phyloP scores from a whole-genome alignment of 2,797 vertebrate genomes.

The Chaetophractus vellerosus region DNA sequence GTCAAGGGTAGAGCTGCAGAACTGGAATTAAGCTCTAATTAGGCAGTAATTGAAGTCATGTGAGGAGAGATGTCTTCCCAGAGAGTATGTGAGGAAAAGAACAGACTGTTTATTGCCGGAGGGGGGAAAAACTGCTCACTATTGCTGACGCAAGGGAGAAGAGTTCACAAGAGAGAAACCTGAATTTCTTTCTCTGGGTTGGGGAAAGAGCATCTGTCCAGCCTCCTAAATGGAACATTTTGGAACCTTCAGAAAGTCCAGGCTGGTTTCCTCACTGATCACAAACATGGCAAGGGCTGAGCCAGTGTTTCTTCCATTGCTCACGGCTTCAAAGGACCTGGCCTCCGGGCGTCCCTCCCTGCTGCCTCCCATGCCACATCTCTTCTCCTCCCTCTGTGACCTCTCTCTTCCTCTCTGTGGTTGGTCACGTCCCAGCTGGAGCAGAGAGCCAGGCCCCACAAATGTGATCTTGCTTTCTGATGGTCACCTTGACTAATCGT shows the following conservation, averaged over 20 bases:
- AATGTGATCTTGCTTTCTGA: slow-evolving; percentile 67
- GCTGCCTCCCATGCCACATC: background rate
- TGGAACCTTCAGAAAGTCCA: background rate
- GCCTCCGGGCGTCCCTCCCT: background rate
- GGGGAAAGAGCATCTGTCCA: background rate
- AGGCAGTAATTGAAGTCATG: slow-evolving; percentile 47
- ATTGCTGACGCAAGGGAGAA: background rate
- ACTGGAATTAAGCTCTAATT: slow-evolving; percentile 52
- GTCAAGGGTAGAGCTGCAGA: background rate
- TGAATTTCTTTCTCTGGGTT: background rate
- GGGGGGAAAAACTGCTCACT: background rate
- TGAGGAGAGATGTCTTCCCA: slow-evolving; percentile 43
- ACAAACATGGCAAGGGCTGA: background rate
- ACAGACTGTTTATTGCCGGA: slow-evolving; percentile 10
- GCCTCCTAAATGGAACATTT: background rate
- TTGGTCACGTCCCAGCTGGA: background rate
- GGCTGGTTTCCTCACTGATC: background rate
- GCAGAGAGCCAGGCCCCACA: background rate
- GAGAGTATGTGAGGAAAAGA: slow-evolving; percentile 22
- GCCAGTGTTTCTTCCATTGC: background rate
- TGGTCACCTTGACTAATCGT: slow-evolving; percentile 81
- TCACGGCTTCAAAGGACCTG: background rate
- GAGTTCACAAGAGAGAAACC: background rate
- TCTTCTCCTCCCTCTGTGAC: background rate
- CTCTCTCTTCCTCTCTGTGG: background rate